Conservation (phyloP, 1,140 invertebrate species). For the Cotesia typhae region DNA sequence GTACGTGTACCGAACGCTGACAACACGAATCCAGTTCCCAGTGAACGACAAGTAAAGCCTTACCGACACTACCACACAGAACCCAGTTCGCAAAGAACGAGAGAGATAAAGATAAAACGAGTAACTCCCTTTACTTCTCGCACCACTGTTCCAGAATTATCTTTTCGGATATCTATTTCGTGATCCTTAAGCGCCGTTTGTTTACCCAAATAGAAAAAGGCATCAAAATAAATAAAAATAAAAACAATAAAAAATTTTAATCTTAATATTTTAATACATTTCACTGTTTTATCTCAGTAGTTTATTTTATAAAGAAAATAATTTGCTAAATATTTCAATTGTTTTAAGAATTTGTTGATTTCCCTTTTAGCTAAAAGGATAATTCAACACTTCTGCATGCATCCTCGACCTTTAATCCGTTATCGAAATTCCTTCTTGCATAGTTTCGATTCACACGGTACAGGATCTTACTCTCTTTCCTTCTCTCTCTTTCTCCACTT, state of each 20-base stretch:
- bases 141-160: conserved; percentile 12
- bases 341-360: conserved; percentile 10
- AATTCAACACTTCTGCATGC: conserved; percentile 8
- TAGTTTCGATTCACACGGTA: conserved; percentile 27
- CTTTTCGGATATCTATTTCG: conserved; percentile 26
- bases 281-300: not conserved
- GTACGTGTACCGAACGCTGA: conserved; percentile 39
- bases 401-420: conserved; percentile 18
- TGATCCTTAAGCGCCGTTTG: conserved; percentile 11
- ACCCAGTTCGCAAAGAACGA: not conserved
- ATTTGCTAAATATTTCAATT: conserved; percentile 4
- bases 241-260: not conserved
- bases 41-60: conserved; percentile 11
- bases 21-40: conserved; percentile 41
- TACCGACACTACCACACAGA: conserved; percentile 10
- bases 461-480: conserved; percentile 11
- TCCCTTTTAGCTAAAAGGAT: conserved; percentile 14
- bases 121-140: conserved; percentile 5
- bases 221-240: not conserved
- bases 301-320: not conserved
- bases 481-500: conserved; percentile 18
- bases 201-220: not conserved
- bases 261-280: conserved; percentile 1
- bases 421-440: conserved; percentile 28
- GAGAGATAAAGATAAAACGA: conserved; percentile 1